Percentiles rank a stretch among this genome's conserved stretches.
These are phyloP conservation scores for Dipodomys ordii DNA, from an alignment of 2,113 vertebrate genomes.

Conservation along the genomic window DNA sequence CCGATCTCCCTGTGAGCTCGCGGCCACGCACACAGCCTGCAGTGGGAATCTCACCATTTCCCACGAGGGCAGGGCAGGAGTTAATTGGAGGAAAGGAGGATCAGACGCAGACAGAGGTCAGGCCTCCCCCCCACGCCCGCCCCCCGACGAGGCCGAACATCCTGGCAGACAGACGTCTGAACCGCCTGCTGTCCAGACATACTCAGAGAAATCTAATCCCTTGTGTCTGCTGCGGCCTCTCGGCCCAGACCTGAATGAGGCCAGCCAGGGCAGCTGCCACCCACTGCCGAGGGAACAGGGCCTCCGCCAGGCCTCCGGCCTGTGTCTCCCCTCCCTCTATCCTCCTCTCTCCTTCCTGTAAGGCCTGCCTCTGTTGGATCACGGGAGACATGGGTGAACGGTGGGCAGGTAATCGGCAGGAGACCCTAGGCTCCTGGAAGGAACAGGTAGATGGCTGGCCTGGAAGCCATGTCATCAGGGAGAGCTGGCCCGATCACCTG, in stretches of 20 bases:
- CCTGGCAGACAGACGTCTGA: conserved; percentile 70
- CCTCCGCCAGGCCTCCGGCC: neutral
- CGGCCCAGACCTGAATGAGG: conserved; percentile 38
- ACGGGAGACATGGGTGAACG: neutral
- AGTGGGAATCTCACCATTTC: conserved; percentile 62
- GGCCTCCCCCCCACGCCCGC: conserved; percentile 1
- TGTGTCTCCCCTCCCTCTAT: neutral
- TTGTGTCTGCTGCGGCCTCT: conserved; percentile 38
- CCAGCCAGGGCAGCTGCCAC: conserved; percentile 51
- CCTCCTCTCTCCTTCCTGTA: neutral
- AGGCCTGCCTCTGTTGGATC: neutral
- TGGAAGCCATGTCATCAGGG: neutral
- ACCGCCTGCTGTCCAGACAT: conserved; percentile 70
- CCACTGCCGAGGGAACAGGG: neutral
- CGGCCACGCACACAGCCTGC: conserved; percentile 57
- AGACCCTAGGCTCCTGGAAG: neutral
- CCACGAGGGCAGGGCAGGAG: conserved; percentile 66
- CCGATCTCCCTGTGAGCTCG: conserved; percentile 31
- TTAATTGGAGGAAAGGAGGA: conserved; percentile 57
- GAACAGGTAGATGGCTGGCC: neutral
- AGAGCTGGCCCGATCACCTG: neutral
- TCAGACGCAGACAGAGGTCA: conserved; percentile 76
- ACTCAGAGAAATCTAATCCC: conserved; percentile 61
- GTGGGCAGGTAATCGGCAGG: neutral
- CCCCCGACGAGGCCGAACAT: conserved; percentile 57